Conservation (phyloP, 2,113 vertebrate genomes). For the Rhegmatorhina hoffmannsi region DNA sequence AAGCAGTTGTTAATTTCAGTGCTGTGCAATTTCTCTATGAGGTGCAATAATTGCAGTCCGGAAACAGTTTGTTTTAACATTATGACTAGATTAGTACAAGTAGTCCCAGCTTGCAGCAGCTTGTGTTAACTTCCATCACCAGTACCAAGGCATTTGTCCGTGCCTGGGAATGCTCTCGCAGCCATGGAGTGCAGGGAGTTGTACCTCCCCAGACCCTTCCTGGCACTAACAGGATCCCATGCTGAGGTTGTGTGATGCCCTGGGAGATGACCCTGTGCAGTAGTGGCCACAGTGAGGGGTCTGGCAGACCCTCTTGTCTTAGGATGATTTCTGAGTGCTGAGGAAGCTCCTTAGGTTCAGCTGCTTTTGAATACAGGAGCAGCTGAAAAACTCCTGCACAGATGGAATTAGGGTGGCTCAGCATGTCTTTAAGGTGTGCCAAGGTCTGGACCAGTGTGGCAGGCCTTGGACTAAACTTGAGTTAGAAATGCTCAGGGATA, state of each 20-base stretch:
- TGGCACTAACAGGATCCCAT: accelerated
- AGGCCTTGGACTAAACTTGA: not conserved
- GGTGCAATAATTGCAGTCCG: conserved; percentile 60
- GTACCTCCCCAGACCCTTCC: not conserved
- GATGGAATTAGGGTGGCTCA: not conserved
- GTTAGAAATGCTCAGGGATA: not conserved
- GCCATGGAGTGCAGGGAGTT: not conserved
- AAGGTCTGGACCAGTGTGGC: not conserved
- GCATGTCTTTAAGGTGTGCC: not conserved
- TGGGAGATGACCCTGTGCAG: not conserved
- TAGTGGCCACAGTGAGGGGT: accelerated
- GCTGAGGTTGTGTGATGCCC: not conserved
- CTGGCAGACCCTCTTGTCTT: not conserved
- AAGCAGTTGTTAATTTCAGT: conserved; percentile 49
- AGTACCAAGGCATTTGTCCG: not conserved
- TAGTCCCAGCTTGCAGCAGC: not conserved
- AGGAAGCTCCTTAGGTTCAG: not conserved
- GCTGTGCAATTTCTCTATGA: conserved; percentile 29
- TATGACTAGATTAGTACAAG: conserved; percentile 35
- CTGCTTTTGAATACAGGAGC: not conserved
- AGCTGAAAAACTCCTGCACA: not conserved
- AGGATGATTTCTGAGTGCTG: not conserved
- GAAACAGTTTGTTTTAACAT: conserved; percentile 48
- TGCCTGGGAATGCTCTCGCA: not conserved
- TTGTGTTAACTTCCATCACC: not conserved